These are phyloP conservation scores for Dyspetes luteomarginatus DNA, from an alignment of 2,888 invertebrate genomes.

Conservation along the genomic window DNA sequence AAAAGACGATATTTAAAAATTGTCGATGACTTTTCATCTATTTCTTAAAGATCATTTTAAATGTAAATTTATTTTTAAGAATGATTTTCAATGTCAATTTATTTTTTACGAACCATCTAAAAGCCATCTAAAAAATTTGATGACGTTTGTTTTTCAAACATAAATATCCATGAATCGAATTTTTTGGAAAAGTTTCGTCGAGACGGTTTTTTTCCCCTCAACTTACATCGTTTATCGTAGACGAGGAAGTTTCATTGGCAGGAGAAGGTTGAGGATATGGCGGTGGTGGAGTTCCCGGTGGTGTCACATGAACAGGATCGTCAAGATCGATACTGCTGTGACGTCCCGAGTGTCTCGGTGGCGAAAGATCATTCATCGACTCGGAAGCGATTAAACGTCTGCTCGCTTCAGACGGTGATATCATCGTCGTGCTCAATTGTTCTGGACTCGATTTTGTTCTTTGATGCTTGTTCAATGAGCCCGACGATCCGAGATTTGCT, in stretches of 20 bases:
- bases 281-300: slow-evolving; percentile 95
- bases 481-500: slow-evolving; percentile 77
- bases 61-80: too few species aligned
- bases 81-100: too few species aligned
- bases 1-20: too few species aligned
- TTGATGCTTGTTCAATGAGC: slow-evolving; percentile 85
- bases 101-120: too few species aligned
- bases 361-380: slow-evolving; percentile 86
- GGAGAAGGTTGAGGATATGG: slow-evolving; percentile 87
- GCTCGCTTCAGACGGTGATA: slow-evolving; percentile 83
- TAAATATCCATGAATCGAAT: too few species aligned
- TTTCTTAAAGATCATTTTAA: too few species aligned
- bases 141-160: too few species aligned
- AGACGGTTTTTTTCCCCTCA: background rate
- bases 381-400: slow-evolving; percentile 85
- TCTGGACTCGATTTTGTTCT: slow-evolving; percentile 88
- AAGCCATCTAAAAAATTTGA: too few species aligned
- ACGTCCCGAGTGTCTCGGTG: slow-evolving; percentile 73
- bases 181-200: too few species aligned
- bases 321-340: slow-evolving; percentile 81
- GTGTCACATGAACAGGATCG: slow-evolving; percentile 83
- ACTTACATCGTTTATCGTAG: slow-evolving; percentile 78
- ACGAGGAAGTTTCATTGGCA: slow-evolving; percentile 75
- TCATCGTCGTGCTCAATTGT: slow-evolving; percentile 83
- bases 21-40: too few species aligned